Evolutionary conservation across 2,888 invertebrate genomes (phyloP).

Genomic region (Heliconius hortense): DNA sequence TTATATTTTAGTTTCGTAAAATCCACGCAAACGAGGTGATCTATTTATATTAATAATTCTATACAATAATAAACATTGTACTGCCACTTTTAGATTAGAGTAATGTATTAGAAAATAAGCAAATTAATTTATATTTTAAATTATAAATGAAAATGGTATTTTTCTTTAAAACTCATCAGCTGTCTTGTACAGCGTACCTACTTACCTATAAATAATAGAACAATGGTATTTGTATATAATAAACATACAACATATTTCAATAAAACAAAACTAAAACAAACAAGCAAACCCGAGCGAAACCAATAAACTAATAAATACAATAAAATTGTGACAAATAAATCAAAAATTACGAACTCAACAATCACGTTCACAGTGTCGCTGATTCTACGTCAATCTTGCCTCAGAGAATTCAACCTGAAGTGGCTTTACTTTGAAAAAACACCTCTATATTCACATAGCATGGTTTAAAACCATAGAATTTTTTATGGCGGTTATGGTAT

Average conservation of each 20-base stretch:
- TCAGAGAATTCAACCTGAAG: conserved; percentile 23
- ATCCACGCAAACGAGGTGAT: too few relatives aligned
- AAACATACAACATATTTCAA: neutral
- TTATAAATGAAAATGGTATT: too few relatives aligned
- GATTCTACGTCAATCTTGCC: conserved; percentile 52
- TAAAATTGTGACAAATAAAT: conserved; percentile 44
- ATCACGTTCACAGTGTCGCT: conserved; percentile 47
- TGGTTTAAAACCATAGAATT: conserved; percentile 11
- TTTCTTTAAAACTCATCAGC: too few relatives aligned
- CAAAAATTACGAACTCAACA: conserved; percentile 45
- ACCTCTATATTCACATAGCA: neutral
- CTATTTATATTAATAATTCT: too few relatives aligned
- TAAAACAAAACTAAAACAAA: neutral
- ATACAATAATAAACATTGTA: too few relatives aligned
- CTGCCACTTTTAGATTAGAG: too few relatives aligned
- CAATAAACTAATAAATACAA: conserved; percentile 12
- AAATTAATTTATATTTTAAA: too few relatives aligned
- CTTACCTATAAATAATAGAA: too few relatives aligned
- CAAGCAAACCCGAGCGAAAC: neutral
- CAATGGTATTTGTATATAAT: too few relatives aligned
- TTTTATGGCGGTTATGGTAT: conserved; percentile 9
- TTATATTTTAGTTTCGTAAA: too few relatives aligned
- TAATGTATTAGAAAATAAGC: too few relatives aligned
- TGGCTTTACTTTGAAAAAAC: neutral
- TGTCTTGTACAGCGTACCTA: too few relatives aligned